These are phyloP conservation scores for Macrobrachium rosenbergii DNA, from an alignment of 1,140 invertebrate genomes.

Conservation along the genomic window DNA sequence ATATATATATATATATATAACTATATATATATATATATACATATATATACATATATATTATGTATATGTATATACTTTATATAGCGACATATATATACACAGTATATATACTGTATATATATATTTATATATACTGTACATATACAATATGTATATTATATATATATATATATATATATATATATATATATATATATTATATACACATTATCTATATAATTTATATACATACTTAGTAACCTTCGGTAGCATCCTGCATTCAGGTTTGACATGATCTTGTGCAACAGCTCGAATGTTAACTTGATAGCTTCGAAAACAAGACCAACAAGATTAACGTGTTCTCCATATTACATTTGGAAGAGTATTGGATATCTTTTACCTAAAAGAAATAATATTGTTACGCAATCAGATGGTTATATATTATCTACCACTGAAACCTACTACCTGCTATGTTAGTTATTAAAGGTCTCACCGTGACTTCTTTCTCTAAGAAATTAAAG, in stretches of 20 bases:
- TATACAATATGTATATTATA: constrained; percentile 15
- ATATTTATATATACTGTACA: constrained; percentile 3
- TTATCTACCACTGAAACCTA: too few relatives aligned
- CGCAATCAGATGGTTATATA: too few relatives aligned
- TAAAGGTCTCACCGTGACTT: too few relatives aligned
- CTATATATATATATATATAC: neutral
- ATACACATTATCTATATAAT: neutral
- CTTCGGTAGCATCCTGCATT: neutral
- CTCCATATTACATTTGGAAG: too few relatives aligned
- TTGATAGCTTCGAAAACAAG: too few relatives aligned
- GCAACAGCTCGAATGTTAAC: too few relatives aligned
- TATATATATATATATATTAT: constrained; percentile 8
- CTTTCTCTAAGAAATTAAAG: too few relatives aligned
- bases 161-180: constrained; percentile 15
- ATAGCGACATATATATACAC: neutral
- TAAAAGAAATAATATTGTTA: too few relatives aligned
- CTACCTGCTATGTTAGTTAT: too few relatives aligned
- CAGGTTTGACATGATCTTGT: too few relatives aligned
- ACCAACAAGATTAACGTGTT: too few relatives aligned
- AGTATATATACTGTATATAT: neutral
- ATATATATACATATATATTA: neutral
- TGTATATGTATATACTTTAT: neutral
- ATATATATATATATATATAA: constrained; percentile 19
- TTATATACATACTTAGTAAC: neutral
- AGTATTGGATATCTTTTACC: too few relatives aligned